A percentile compares a stretch with the other conserved stretches of the same genome.
These are phyloP conservation scores for Rhincodon typus DNA, from an alignment of 2,797 vertebrate species.

Conservation along the genomic window DNA sequence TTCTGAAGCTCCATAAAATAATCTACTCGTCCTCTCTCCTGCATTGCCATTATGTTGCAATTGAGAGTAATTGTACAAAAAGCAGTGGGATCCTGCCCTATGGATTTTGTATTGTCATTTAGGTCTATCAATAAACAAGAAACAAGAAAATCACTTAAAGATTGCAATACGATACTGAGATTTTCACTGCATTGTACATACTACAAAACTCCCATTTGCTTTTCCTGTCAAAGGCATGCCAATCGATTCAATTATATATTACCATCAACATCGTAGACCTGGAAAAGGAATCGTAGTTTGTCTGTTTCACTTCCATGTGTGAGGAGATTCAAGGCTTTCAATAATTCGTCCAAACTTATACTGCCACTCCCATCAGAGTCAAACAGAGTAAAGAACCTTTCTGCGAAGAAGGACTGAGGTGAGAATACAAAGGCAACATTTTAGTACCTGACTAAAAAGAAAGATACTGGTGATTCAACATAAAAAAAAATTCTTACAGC, in stretches of 20 bases:
- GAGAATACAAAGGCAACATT: background rate
- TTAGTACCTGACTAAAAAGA: background rate
- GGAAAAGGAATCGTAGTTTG: constrained; percentile 85
- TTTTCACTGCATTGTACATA: background rate
- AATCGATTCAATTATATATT: constrained; percentile 40
- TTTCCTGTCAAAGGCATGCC: background rate
- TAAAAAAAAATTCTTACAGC: background rate
- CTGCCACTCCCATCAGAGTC: constrained; percentile 72
- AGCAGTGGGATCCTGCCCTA: too few relatives aligned
- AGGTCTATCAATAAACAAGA: background rate
- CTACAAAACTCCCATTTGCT: background rate
- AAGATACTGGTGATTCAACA: background rate
- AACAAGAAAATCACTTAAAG: background rate
- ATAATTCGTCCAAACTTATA: constrained; percentile 75
- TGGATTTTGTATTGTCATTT: background rate
- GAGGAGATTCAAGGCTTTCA: constrained; percentile 67
- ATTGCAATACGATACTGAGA: background rate
- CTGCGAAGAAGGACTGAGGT: constrained; percentile 72
- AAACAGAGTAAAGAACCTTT: constrained; percentile 78
- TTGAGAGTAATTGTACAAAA: background rate
- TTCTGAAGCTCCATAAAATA: background rate
- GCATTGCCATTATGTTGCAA: background rate
- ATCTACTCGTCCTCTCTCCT: background rate
- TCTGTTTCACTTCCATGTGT: constrained; percentile 65
- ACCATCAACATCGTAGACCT: constrained; percentile 84